These are phyloP conservation scores for Theristus sp. DNA, from an alignment of 2,888 invertebrate species.

Conservation along the genomic window DNA sequence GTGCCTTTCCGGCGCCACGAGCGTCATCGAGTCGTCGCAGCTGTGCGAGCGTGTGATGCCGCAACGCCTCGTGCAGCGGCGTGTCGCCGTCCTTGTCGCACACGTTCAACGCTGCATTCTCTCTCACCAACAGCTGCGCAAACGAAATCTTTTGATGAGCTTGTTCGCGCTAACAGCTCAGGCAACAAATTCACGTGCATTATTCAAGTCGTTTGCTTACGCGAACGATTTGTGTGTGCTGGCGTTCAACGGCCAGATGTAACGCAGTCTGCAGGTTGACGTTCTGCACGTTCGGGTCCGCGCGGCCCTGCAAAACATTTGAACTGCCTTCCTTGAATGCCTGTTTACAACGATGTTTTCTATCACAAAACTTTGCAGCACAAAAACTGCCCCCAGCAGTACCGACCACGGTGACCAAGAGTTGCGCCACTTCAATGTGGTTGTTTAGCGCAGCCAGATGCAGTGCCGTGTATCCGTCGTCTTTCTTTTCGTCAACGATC, in stretches of 20 bases:
- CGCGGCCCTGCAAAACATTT: slow-evolving; percentile 47
- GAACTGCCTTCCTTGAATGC: not conserved
- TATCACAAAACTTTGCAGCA: no score
- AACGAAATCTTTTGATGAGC: not conserved
- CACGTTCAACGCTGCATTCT: slow-evolving; percentile 78
- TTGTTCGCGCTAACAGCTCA: not conserved
- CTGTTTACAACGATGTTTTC: no score
- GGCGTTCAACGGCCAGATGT: slow-evolving; percentile 83
- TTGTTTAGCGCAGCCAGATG: slow-evolving; percentile 89
- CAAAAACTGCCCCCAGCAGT: no score
- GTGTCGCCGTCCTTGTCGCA: slow-evolving; percentile 94
- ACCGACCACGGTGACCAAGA: slow-evolving; percentile 38
- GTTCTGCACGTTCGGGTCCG: slow-evolving; percentile 84
- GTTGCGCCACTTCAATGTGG: slow-evolving; percentile 82
- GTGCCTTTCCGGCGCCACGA: slow-evolving; percentile 33
- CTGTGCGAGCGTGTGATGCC: slow-evolving; percentile 88
- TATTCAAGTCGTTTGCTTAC: slow-evolving; percentile 18
- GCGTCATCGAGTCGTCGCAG: slow-evolving; percentile 71
- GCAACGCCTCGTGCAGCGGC: slow-evolving; percentile 61
- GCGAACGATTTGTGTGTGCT: slow-evolving; percentile 90
- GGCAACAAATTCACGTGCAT: not conserved
- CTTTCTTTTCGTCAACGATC: slow-evolving; percentile 96
- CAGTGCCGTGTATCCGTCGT: slow-evolving; percentile 88
- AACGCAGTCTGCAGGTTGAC: slow-evolving; percentile 71
- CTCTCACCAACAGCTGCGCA: slow-evolving; percentile 58